phyloP scores from a whole-genome alignment of 2,797 vertebrate species.

The Parauchenoglanis ngamensis region DNA sequence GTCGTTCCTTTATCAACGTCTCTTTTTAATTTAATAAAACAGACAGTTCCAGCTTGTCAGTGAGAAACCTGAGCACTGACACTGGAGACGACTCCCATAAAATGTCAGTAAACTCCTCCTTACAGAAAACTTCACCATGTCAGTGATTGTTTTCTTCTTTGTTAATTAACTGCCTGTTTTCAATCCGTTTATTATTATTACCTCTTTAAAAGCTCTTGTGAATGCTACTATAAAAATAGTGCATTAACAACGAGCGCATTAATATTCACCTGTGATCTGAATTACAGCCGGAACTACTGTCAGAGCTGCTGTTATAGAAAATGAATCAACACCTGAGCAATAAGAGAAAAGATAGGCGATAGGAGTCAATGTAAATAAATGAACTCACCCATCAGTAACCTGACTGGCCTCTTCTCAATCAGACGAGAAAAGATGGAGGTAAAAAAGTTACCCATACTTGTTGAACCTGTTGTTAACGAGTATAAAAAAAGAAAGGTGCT shows the following conservation, averaged over 20 bases:
- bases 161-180: neutral
- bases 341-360: neutral
- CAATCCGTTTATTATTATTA: neutral
- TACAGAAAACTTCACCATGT: neutral
- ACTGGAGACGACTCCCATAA: neutral
- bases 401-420: slow-evolving; percentile 26
- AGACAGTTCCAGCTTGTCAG: neutral
- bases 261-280: neutral
- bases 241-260: neutral
- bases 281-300: neutral
- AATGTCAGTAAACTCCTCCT: neutral
- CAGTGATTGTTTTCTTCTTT: neutral
- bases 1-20: neutral
- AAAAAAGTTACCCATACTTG: slow-evolving; percentile 40
- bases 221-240: neutral
- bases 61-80: neutral
- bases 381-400: slow-evolving; percentile 52
- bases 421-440: slow-evolving; percentile 26
- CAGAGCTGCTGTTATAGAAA: neutral
- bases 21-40: neutral
- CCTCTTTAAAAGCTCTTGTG: neutral
- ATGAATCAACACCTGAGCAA: neutral
- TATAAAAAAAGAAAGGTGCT: neutral
- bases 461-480: too few species aligned
- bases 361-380: neutral